Conservation (phyloP, 2,888 invertebrate species). For the Poecilus cupreus region DNA sequence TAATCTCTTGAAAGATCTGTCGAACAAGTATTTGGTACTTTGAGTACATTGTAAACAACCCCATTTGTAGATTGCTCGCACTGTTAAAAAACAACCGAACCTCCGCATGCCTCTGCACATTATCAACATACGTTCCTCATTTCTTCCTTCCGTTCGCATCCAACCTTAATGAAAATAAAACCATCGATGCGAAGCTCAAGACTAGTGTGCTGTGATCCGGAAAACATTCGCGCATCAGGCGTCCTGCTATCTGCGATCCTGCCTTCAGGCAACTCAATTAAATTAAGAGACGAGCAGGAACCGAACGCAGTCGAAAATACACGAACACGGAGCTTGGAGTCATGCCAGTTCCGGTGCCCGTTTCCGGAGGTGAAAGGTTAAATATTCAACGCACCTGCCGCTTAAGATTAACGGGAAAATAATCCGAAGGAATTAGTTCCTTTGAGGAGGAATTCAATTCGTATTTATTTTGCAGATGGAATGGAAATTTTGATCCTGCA, state of each 20-base stretch:
- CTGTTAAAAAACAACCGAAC: not conserved
- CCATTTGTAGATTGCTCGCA: not conserved
- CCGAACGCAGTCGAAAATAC: not conserved
- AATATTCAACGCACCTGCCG: not conserved
- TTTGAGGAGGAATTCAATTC: not conserved
- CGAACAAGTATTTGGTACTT: too few relatives aligned
- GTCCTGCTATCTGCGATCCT: not conserved
- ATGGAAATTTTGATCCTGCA: too few relatives aligned
- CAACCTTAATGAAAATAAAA: not conserved
- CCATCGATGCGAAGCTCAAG: conserved; percentile 8
- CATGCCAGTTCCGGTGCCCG: not conserved
- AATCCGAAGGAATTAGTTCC: not conserved
- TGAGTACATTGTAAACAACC: too few relatives aligned
- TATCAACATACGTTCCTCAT: not conserved
- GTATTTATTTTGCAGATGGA: not conserved
- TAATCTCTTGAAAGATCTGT: too few relatives aligned
- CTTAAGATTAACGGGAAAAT: not conserved
- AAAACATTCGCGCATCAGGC: conserved; percentile 6
- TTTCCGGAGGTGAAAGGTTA: not conserved
- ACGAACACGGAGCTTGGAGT: not conserved
- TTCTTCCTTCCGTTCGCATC: not conserved
- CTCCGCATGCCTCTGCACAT: not conserved
- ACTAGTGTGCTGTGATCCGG: conserved; percentile 2
- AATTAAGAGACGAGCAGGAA: not conserved
- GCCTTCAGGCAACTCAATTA: conserved; percentile 5